These are phyloP conservation scores for Drosophila prosaltans DNA, from an alignment of 1,140 invertebrate species.

Conservation along the genomic window DNA sequence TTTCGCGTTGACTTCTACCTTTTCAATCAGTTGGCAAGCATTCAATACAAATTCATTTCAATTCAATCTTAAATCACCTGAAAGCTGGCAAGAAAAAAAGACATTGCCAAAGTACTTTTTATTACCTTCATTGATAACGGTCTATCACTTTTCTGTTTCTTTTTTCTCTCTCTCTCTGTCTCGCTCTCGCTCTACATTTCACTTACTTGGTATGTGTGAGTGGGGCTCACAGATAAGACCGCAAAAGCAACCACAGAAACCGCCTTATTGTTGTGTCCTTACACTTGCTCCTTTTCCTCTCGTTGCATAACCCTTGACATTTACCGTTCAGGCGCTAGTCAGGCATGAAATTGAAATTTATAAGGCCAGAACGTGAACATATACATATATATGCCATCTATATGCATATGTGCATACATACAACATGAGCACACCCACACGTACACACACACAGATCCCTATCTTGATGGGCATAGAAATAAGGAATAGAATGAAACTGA, in stretches of 20 bases:
- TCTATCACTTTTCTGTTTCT: conserved; percentile 34
- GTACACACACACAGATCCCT: background rate
- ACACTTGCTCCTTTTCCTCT: conserved; percentile 33
- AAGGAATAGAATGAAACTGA: background rate
- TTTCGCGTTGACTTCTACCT: conserved; percentile 54
- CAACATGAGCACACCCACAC: conserved; percentile 4
- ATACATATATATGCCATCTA: conserved; percentile 28
- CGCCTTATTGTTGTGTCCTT: conserved; percentile 15
- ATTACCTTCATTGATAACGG: conserved; percentile 60
- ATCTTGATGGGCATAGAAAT: background rate
- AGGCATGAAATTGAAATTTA: conserved; percentile 79
- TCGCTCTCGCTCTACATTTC: conserved; percentile 19
- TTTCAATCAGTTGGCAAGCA: conserved; percentile 47
- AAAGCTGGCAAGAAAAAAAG: conserved; percentile 49
- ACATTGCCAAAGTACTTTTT: conserved; percentile 63
- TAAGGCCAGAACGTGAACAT: conserved; percentile 45
- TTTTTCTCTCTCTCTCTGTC: background rate
- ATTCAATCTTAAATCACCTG: conserved; percentile 60
- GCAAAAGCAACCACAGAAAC: conserved; percentile 6
- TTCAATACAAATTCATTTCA: conserved; percentile 74
- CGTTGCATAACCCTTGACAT: conserved; percentile 49
- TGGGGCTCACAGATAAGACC: conserved; percentile 48
- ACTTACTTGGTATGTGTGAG: conserved; percentile 4
- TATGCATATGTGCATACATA: conserved; percentile 9
- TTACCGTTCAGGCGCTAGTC: conserved; percentile 42